Evolutionary conservation across 2,797 vertebrate species (phyloP).

Genomic region (Cottoperca gobio): DNA sequence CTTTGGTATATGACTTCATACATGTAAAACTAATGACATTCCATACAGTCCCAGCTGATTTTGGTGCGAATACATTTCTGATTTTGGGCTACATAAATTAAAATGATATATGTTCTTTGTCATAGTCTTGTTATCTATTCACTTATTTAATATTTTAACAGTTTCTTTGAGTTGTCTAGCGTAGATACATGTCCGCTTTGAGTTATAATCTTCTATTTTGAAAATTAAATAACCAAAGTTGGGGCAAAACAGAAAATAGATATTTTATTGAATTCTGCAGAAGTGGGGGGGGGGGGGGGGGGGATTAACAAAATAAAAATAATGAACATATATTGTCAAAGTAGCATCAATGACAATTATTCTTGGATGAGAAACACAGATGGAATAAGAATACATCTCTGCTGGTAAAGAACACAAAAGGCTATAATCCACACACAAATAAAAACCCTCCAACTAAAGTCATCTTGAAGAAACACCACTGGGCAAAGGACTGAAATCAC

Average conservation of each 20-base stretch:
- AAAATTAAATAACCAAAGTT: conserved; percentile 34
- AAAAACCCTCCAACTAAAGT: conserved; percentile 14
- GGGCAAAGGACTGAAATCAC: conserved; percentile 23
- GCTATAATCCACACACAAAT: conserved; percentile 24
- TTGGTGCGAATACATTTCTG: neutral
- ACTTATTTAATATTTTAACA: neutral
- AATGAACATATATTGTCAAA: conserved; percentile 36
- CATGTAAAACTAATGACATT: neutral
- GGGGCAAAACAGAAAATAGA: conserved; percentile 36
- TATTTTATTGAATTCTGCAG: conserved; percentile 60
- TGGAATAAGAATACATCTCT: conserved; percentile 26
- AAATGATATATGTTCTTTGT: neutral
- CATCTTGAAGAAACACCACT: conserved; percentile 36
- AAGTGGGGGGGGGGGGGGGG: too few species aligned
- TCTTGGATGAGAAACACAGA: conserved; percentile 18
- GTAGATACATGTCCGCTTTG: neutral
- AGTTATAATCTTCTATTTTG: neutral
- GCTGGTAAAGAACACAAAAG: conserved; percentile 18
- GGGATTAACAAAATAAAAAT: conserved; percentile 46
- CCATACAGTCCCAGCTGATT: neutral
- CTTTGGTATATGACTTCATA: neutral
- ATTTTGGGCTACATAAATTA: neutral
- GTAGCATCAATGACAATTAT: conserved; percentile 21
- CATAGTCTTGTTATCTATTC: neutral
- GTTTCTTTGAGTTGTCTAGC: neutral